Conservation (phyloP, 1,140 invertebrate species). For the Antheraea pernyi region DNA sequence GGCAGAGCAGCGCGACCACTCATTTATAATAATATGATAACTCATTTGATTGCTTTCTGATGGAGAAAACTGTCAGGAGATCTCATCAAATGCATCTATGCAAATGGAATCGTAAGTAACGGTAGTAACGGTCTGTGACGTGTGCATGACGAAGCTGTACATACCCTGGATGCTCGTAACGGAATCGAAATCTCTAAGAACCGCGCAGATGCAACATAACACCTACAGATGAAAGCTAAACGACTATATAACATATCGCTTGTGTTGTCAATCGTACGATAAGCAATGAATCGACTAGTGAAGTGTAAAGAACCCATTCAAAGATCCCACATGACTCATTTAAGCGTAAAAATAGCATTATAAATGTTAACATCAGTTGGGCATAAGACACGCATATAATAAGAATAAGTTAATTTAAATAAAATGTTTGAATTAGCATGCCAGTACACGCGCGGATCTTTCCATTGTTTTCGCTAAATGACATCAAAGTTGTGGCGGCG, state of each 20-base stretch:
- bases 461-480: conserved; percentile 78
- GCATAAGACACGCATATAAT: conserved; percentile 60
- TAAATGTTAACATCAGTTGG: conserved; percentile 67
- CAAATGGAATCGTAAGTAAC: conserved; percentile 63
- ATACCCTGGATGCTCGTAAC: conserved; percentile 36
- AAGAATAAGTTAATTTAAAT: conserved; percentile 76
- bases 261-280: conserved; percentile 31
- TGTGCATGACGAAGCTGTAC: conserved; percentile 43
- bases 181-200: conserved; percentile 41
- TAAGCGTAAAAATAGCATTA: conserved; percentile 68
- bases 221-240: conserved; percentile 42
- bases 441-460: conserved; percentile 55
- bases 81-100: conserved; percentile 61
- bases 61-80: conserved; percentile 67
- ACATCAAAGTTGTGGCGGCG: conserved; percentile 74
- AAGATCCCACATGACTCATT: conserved; percentile 61
- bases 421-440: conserved; percentile 70
- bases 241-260: conserved; percentile 36
- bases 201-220: conserved; percentile 21
- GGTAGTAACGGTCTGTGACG: conserved; percentile 31
- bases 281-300: conserved; percentile 38
- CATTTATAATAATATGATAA: conserved; percentile 67
- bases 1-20: conserved; percentile 59
- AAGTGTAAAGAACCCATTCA: conserved; percentile 52
- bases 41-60: conserved; percentile 76